These are phyloP conservation scores for Polydrusus pterygomalis DNA, from an alignment of 2,888 invertebrate genomes.

Conservation along the genomic window DNA sequence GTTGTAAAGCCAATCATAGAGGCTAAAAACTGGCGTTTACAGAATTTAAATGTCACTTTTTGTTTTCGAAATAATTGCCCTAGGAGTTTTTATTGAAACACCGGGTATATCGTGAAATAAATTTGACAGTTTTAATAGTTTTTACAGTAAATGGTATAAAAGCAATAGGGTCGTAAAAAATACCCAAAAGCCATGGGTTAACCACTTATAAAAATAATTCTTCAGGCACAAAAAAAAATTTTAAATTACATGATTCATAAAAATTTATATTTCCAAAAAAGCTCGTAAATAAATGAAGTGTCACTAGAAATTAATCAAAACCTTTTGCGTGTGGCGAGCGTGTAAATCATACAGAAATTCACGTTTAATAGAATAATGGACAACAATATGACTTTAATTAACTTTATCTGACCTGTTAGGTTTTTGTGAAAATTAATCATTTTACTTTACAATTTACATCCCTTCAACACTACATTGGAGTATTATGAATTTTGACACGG, in stretches of 20 bases:
- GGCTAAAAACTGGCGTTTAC: too few species aligned
- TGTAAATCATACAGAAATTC: constrained; percentile 48
- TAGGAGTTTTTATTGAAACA: too few species aligned
- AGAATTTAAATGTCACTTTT: too few species aligned
- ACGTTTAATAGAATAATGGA: constrained; percentile 47
- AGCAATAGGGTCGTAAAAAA: too few species aligned
- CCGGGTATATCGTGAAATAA: too few species aligned
- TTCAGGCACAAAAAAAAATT: neutral
- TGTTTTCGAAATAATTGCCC: too few species aligned
- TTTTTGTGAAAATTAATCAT: constrained; percentile 47
- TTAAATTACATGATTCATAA: constrained; percentile 12
- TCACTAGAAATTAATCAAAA: constrained; percentile 33
- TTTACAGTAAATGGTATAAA: too few species aligned
- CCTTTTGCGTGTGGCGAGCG: constrained; percentile 40
- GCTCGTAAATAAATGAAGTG: constrained; percentile 24
- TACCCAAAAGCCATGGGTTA: too few species aligned
- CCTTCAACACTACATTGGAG: constrained; percentile 32
- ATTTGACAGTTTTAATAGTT: too few species aligned
- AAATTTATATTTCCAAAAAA: constrained; percentile 7
- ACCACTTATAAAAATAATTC: neutral
- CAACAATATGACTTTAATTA: constrained; percentile 52
- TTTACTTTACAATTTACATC: constrained; percentile 37
- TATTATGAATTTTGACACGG: neutral
- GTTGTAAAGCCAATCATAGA: too few species aligned
- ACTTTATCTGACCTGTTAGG: constrained; percentile 50